A percentile compares a stretch with the other conserved stretches of the same genome.
These are phyloP conservation scores for Chloroceryle inda DNA, from an alignment of 2,797 vertebrate genomes.

Conservation along the genomic window DNA sequence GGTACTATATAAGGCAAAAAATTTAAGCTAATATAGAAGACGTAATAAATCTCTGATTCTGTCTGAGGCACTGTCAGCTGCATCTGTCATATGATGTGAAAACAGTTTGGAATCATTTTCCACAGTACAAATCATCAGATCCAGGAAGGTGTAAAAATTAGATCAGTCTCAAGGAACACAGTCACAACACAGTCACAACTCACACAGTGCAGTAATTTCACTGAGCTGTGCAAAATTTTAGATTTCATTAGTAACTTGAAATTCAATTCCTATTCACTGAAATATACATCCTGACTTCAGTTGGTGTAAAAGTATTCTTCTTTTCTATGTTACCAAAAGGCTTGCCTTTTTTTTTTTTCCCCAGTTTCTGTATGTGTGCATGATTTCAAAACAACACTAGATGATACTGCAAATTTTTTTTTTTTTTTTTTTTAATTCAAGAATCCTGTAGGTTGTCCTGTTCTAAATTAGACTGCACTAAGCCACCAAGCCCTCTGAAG, in stretches of 20 bases:
- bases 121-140: neutral
- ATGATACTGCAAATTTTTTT: neutral
- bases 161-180: neutral
- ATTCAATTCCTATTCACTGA: neutral
- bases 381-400: neutral
- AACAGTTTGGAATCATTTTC: conserved; percentile 4
- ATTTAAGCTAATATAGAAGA: neutral
- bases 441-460: neutral
- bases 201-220: neutral
- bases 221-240: neutral
- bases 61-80: neutral
- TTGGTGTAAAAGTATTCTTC: neutral
- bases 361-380: neutral
- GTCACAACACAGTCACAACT: conserved; percentile 18
- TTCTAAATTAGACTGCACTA: neutral
- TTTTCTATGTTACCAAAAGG: neutral
- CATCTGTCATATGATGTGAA: neutral
- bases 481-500: neutral
- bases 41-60: neutral
- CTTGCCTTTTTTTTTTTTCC: neutral
- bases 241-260: neutral
- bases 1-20: conserved; percentile 8
- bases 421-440: neutral
- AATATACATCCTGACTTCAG: neutral
- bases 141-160: conserved; percentile 29